These are phyloP conservation scores for Phalacrocorax carbo DNA, from an alignment of 2,113 vertebrate genomes.

Conservation along the genomic window DNA sequence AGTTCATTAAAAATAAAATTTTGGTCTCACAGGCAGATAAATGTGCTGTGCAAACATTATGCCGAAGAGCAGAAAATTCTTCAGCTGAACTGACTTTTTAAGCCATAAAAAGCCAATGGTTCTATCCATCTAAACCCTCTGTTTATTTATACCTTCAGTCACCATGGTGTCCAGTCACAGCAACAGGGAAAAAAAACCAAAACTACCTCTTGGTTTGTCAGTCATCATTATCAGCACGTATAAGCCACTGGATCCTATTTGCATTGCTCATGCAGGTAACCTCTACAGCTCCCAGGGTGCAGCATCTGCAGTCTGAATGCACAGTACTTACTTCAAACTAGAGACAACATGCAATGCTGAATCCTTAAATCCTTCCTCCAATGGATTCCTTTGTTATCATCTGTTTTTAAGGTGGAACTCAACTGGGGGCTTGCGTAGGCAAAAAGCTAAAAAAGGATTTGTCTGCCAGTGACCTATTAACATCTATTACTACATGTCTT, in stretches of 20 bases:
- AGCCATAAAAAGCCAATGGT: background rate
- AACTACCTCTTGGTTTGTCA: background rate
- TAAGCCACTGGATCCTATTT: background rate
- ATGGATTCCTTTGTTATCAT: background rate
- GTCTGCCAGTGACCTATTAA: background rate
- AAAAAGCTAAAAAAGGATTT: background rate
- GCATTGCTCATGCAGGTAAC: background rate
- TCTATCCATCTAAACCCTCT: background rate
- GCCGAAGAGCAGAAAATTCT: background rate
- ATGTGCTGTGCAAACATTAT: background rate
- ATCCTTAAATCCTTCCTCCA: background rate
- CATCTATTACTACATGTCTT: background rate
- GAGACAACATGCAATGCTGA: background rate
- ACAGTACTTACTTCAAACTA: background rate
- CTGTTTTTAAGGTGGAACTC: background rate
- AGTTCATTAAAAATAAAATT: background rate
- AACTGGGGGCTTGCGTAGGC: background rate
- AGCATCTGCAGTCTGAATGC: background rate
- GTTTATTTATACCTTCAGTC: background rate
- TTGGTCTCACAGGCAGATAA: background rate
- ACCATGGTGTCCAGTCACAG: background rate
- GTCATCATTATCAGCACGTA: background rate
- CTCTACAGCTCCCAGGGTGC: background rate
- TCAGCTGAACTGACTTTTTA: background rate
- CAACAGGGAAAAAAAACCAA: background rate